Base-by-base conservation (phyloP, 2,888 invertebrate genomes). In the Rapana venosa region DNA sequence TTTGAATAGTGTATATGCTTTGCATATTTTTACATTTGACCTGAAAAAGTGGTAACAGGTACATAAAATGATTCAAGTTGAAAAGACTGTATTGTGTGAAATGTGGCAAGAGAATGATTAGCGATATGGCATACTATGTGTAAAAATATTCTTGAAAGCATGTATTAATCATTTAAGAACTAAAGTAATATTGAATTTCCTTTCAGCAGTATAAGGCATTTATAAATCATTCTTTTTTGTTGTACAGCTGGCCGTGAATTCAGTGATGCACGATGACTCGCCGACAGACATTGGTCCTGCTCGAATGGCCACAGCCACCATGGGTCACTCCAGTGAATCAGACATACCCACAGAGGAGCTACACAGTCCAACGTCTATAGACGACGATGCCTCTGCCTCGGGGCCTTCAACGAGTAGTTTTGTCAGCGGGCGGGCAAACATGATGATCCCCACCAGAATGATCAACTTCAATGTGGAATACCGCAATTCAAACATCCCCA, bases 381-480 rank as follows among this genome's bases (percentile, higher is more conserved):
- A 89, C 22, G 85, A 94, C 90, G 93, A 94, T 26, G 93, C 93
- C 13, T 94, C 94, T 36, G 94, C 93, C 17, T 93, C 93, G 30
- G 93, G 92, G 30, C 93, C 93, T 13, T 93, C 93, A 15, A 92
- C 92, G 6, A 91, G 92, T 13, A 91, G 91, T n/a, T 92, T 93
- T 26, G 92, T 92, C 22, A 91, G 90, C 87, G 90, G 90, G 35
- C 90, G 32, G 11, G 36, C 92, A 15, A 88, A 91, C 61, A 81
- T 77, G 66, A 90, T 88, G 70, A 85, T 90, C 4, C 90, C 92
- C 58, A 90, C 92, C 15, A 89, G 95, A 70, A 93, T 94, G 92
- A 91, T 96, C 47, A 93, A 94, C 91, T 96, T 96, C 90, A 94
- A 91, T 88, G 94, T 96, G 17, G 95, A 96, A 90, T 95, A 96